phyloP scores from a whole-genome alignment of 2,113 vertebrate species.

The Boulengeromyrus knoepffleri region DNA sequence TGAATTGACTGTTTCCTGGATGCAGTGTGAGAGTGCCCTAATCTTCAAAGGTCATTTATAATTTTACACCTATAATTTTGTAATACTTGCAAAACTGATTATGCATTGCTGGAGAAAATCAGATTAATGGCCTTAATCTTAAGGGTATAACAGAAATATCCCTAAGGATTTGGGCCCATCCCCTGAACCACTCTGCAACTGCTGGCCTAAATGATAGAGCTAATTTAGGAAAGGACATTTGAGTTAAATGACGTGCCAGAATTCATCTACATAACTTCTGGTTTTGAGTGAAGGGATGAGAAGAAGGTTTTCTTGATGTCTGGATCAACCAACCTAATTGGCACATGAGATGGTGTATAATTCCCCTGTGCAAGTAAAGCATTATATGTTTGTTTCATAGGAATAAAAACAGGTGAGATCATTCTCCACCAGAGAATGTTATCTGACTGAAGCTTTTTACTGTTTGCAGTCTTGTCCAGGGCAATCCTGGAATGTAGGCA shows the following conservation, averaged over 20 bases:
- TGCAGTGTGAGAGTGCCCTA: neutral
- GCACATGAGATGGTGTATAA: neutral
- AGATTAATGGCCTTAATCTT: neutral
- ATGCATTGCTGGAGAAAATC: neutral
- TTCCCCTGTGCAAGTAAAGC: neutral
- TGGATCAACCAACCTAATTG: neutral
- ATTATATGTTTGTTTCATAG: neutral
- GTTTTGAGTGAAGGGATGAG: neutral
- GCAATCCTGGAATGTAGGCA: neutral
- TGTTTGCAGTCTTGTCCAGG: neutral
- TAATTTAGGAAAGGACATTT: neutral
- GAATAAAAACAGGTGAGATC: neutral
- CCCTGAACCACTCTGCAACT: neutral
- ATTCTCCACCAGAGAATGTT: neutral
- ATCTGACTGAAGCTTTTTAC: neutral
- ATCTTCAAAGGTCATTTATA: neutral
- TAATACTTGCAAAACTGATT: neutral
- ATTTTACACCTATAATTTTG: neutral
- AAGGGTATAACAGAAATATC: neutral
- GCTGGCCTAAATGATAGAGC: neutral
- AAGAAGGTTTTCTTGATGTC: neutral
- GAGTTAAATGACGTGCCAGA: neutral
- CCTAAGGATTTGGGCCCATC: neutral
- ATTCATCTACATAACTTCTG: neutral
- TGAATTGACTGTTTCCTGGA: neutral